Evolutionary conservation across 2,797 vertebrate species (phyloP).

Genomic region (Melanotaenia nigrans): DNA sequence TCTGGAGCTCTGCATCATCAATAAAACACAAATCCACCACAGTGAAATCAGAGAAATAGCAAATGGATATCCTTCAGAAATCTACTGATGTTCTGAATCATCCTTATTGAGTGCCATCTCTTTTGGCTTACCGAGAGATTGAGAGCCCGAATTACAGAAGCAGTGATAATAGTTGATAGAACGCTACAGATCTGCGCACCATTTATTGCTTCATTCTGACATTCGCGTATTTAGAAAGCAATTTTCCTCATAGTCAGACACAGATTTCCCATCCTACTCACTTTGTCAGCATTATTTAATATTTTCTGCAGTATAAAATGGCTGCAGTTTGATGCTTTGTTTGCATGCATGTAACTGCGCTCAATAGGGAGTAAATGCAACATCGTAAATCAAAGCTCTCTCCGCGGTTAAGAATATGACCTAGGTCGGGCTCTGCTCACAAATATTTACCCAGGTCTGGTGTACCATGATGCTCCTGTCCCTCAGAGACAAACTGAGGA

Average conservation of each 20-base stretch:
- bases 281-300: slow-evolving; percentile 34
- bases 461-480: slow-evolving; percentile 59
- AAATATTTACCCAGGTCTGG: slow-evolving; percentile 79
- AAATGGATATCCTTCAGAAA: slow-evolving; percentile 18
- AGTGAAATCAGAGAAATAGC: slow-evolving; percentile 30
- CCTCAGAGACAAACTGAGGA: slow-evolving; percentile 57
- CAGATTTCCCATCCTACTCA: slow-evolving; percentile 52
- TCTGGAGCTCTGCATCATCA: slow-evolving; percentile 17
- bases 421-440: slow-evolving; percentile 62
- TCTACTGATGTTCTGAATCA: slow-evolving; percentile 57
- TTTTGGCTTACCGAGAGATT: slow-evolving; percentile 35
- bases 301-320: slow-evolving; percentile 55
- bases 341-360: slow-evolving; percentile 73
- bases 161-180: slow-evolving; percentile 34
- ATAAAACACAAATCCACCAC: slow-evolving; percentile 16
- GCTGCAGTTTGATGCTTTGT: slow-evolving; percentile 63
- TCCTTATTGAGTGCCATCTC: slow-evolving; percentile 33
- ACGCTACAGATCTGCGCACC: background rate
- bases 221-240: slow-evolving; percentile 17
- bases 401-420: slow-evolving; percentile 58
- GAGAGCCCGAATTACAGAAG: slow-evolving; percentile 30
- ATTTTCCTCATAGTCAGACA: slow-evolving; percentile 34
- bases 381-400: slow-evolving; percentile 80
- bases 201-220: slow-evolving; percentile 26
- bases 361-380: slow-evolving; percentile 76